Conservation (phyloP, 1,140 invertebrate genomes). For the Globodera ellingtonae region DNA sequence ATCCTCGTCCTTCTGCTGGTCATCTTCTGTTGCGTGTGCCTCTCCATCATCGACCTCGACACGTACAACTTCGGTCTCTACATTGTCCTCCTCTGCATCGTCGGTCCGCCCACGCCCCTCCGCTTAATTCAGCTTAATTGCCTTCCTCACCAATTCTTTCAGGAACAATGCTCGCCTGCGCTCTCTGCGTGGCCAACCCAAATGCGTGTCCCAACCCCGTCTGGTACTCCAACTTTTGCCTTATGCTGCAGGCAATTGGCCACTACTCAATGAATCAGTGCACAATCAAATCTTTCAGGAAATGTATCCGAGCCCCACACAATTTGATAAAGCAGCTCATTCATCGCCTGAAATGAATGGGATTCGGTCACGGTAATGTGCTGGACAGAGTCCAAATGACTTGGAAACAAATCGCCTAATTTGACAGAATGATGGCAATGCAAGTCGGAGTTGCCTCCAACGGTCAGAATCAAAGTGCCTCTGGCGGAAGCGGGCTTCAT, state of each 20-base stretch:
- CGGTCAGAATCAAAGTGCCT: conserved; percentile 15
- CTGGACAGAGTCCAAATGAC: conserved; percentile 32
- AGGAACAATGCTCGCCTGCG: conserved; percentile 65
- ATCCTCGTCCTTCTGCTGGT: conserved; percentile 58
- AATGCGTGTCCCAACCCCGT: conserved; percentile 61
- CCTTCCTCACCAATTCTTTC: conserved; percentile 15
- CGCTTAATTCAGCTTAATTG: conserved; percentile 12
- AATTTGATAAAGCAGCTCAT: conserved; percentile 25
- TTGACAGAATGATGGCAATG: conserved; percentile 31
- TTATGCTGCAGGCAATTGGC: conserved; percentile 57
- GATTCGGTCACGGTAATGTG: conserved; percentile 60
- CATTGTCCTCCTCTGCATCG: conserved; percentile 63
- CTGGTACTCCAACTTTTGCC: conserved; percentile 64
- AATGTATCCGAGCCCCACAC: conserved; percentile 59
- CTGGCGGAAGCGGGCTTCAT: conserved; percentile 33
- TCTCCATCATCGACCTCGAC: conserved; percentile 64
- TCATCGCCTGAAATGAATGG: conserved; percentile 62
- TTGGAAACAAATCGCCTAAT: background rate
- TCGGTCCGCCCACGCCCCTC: conserved; percentile 51
- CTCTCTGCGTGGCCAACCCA: conserved; percentile 64
- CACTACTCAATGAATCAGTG: background rate
- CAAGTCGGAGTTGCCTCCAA: conserved; percentile 15
- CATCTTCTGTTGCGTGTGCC: conserved; percentile 58
- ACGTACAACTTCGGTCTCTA: conserved; percentile 65
- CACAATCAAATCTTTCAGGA: conserved; percentile 41